Percentiles rank a stretch among this genome's conserved stretches.
Evolutionary conservation across 2,113 vertebrate genomes (phyloP).

Genomic region (Oceanites oceanicus): DNA sequence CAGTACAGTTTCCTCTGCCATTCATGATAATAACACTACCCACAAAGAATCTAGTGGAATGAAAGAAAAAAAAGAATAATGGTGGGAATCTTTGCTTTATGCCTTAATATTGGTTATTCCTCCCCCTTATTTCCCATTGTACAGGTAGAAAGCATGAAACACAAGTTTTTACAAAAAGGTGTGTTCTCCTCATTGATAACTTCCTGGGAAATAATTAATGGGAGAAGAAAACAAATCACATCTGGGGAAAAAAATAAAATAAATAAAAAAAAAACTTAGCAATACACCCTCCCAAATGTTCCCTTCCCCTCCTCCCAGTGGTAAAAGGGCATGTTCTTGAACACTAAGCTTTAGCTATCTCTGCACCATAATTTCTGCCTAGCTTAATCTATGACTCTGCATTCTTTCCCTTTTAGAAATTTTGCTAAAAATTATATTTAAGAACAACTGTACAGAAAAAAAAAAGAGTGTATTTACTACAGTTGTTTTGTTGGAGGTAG

Average conservation of each 20-base stretch:
- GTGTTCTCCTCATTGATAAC: background rate
- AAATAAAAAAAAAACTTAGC: background rate
- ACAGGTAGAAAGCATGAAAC: background rate
- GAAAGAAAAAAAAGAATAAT: background rate
- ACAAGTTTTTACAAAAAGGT: background rate
- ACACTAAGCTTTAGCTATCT: background rate
- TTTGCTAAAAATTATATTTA: background rate
- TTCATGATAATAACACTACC: background rate
- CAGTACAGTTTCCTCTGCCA: background rate
- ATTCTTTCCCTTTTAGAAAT: background rate
- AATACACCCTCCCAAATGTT: background rate
- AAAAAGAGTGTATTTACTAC: background rate
- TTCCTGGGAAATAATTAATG: background rate
- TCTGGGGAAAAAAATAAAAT: background rate
- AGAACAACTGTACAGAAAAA: background rate
- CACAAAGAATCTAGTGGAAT: background rate
- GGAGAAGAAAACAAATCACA: background rate
- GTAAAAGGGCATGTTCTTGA: background rate
- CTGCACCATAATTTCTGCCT: background rate
- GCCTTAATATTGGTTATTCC: background rate
- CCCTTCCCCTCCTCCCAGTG: background rate
- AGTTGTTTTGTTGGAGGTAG: background rate
- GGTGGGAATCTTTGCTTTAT: background rate
- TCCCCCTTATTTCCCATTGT: background rate
- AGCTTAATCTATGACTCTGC: background rate